These are phyloP conservation scores for Cervus canadensis DNA, from an alignment of 2,113 vertebrate species.

Conservation along the genomic window DNA sequence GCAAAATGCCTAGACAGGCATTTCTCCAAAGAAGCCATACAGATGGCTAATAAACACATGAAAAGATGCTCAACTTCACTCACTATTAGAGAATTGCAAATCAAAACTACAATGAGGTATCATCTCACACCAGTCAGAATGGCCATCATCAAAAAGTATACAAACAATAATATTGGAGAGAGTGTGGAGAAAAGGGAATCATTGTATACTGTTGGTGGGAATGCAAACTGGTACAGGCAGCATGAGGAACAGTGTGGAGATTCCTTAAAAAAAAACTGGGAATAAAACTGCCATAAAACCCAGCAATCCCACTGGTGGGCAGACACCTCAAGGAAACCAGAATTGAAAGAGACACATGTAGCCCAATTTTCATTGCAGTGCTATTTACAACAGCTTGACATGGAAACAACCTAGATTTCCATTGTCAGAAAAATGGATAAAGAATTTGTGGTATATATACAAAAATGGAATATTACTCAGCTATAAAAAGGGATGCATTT, in stretches of 20 bases:
- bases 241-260: neutral
- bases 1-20: neutral
- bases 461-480: neutral
- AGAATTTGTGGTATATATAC: neutral
- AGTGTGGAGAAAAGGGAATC: neutral
- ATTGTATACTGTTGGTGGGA: neutral
- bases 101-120: neutral
- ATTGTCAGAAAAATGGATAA: neutral
- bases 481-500: neutral
- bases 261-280: neutral
- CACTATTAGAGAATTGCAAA: neutral
- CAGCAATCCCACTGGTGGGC: neutral
- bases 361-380: neutral
- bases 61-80: neutral
- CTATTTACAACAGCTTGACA: neutral
- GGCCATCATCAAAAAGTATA: neutral
- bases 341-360: neutral
- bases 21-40: neutral
- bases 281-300: neutral
- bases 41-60: neutral
- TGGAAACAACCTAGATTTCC: neutral
- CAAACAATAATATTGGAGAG: neutral
- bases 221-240: neutral
- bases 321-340: neutral
- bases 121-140: neutral